Conservation (phyloP, 2,113 vertebrate species). For the Lophochroa leadbeateri region DNA sequence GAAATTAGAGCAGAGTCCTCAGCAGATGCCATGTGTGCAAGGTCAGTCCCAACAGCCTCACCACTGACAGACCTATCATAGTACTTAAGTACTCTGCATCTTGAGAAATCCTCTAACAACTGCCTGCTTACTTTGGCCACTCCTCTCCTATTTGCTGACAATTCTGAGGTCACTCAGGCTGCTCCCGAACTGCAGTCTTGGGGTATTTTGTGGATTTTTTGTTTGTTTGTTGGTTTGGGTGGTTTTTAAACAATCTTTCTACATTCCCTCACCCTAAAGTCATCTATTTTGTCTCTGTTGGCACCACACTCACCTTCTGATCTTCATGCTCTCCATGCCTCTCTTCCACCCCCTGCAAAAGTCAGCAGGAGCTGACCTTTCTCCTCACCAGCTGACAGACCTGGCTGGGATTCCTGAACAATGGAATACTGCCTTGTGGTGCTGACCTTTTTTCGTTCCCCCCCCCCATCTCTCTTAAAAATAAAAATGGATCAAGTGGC, state of each 20-base stretch:
- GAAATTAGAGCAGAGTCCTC: background rate
- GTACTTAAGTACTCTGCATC: too few species aligned
- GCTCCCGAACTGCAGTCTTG: background rate
- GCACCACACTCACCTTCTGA: background rate
- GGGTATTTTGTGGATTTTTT: accelerated
- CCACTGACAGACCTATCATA: background rate
- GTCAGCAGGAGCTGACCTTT: constrained; percentile 18
- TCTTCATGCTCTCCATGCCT: background rate
- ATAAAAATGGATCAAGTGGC: constrained; percentile 5
- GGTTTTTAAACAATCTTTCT: background rate
- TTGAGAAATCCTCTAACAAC: background rate
- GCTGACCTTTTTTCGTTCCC: background rate
- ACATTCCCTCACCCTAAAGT: background rate
- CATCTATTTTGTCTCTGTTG: background rate
- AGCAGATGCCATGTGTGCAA: background rate
- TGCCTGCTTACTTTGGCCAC: background rate
- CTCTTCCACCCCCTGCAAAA: background rate
- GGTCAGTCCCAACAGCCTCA: background rate
- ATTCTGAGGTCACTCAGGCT: background rate
- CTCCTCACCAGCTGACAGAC: constrained; percentile 18
- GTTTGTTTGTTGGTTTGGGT: background rate
- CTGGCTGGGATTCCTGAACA: background rate
- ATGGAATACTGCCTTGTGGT: background rate
- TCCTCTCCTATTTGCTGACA: background rate
- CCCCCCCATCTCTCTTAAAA: background rate